These are phyloP conservation scores for Tupiocoris notatus DNA, from an alignment of 2,888 invertebrate genomes.

Conservation along the genomic window DNA sequence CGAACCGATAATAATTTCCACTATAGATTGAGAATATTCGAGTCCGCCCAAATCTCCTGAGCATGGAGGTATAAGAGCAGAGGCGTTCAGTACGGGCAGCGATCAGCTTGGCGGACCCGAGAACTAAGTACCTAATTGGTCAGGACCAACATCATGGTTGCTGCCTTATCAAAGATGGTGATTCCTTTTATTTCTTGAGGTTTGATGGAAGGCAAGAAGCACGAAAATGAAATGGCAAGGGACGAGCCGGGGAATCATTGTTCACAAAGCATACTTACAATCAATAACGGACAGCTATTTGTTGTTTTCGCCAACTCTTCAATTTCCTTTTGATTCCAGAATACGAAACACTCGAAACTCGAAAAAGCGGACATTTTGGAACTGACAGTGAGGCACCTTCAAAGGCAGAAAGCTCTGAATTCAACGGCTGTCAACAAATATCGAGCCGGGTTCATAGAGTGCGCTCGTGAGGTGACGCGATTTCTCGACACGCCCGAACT, in stretches of 20 bases:
- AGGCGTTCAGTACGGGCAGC: too few relatives aligned
- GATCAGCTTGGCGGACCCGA: too few relatives aligned
- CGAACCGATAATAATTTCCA: too few relatives aligned
- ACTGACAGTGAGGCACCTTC: constrained; percentile 77
- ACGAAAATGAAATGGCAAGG: neutral
- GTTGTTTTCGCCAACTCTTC: constrained; percentile 11
- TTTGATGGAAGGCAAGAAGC: too few relatives aligned
- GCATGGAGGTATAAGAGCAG: too few relatives aligned
- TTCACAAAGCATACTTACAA: neutral
- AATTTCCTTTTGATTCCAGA: constrained; percentile 54
- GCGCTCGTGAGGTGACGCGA: constrained; percentile 61
- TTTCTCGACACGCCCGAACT: constrained; percentile 64
- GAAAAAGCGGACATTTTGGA: constrained; percentile 85
- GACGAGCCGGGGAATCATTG: neutral
- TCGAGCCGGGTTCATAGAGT: constrained; percentile 66
- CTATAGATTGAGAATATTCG: neutral
- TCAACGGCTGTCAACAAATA: constrained; percentile 61
- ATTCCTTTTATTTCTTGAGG: too few relatives aligned
- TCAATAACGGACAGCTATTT: neutral
- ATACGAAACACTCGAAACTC: constrained; percentile 75
- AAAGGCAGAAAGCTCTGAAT: constrained; percentile 68
- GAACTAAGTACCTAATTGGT: too few relatives aligned
- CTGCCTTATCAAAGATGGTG: too few relatives aligned
- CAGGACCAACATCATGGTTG: neutral
- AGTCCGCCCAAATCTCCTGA: neutral